Conservation (phyloP, 1,140 invertebrate species). For the Pseudomyrmex flavicornis region DNA sequence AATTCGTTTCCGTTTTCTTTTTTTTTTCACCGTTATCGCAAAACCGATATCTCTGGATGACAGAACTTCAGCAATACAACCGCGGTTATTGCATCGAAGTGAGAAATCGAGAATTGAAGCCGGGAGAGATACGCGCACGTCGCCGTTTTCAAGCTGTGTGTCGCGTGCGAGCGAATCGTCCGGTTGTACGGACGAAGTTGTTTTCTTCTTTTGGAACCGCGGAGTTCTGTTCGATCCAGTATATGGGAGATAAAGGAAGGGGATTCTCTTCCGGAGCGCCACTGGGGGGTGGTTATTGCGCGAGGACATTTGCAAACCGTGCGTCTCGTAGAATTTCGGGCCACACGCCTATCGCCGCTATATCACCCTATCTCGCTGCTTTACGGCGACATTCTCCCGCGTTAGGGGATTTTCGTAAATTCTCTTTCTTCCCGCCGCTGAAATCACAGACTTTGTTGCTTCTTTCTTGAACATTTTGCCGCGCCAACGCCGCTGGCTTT, state of each 20-base stretch:
- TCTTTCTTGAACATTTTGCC: conserved; percentile 13
- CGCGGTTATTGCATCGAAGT: neutral
- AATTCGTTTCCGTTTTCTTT: too few species aligned
- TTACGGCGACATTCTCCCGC: conserved; percentile 26
- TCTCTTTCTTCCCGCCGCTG: neutral
- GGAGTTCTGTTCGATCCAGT: conserved; percentile 22
- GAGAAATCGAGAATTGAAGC: conserved; percentile 7
- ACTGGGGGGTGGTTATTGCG: conserved; percentile 52
- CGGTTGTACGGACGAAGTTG: neutral
- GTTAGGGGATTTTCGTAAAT: conserved; percentile 7
- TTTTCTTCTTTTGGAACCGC: conserved; percentile 42
- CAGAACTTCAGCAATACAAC: neutral
- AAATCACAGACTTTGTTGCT: conserved; percentile 8
- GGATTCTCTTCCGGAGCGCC: conserved; percentile 57
- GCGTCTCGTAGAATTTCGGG: conserved; percentile 55
- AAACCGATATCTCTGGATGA: neutral
- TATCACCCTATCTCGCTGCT: conserved; percentile 29
- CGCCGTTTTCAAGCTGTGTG: neutral
- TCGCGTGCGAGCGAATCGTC: neutral
- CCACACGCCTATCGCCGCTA: conserved; percentile 36
- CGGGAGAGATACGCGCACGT: neutral
- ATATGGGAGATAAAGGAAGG: neutral
- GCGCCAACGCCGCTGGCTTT: too few species aligned
- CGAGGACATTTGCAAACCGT: conserved; percentile 57
- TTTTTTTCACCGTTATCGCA: neutral